A percentile compares a stretch with the other conserved stretches of the same genome.
These are phyloP conservation scores for Poecile montanus DNA, from an alignment of 2,797 vertebrate genomes.

Conservation along the genomic window DNA sequence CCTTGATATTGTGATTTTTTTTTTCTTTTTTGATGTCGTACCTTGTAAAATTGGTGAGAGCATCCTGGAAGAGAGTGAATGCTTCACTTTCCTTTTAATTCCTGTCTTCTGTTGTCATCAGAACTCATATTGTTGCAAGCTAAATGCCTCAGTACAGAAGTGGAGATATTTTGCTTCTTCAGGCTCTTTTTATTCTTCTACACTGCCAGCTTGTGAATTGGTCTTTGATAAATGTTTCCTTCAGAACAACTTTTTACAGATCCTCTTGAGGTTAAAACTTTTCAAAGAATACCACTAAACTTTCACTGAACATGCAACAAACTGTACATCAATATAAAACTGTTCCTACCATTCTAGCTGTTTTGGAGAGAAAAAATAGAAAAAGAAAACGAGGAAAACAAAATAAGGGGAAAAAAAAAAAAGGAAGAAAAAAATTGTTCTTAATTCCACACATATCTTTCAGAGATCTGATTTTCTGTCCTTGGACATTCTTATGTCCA, in stretches of 20 bases:
- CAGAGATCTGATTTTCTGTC: background rate
- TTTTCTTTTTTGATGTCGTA: background rate
- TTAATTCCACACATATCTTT: background rate
- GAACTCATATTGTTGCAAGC: background rate
- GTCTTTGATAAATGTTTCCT: background rate
- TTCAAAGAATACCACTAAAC: background rate
- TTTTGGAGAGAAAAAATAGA: background rate
- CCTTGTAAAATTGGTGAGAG: background rate
- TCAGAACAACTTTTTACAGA: background rate
- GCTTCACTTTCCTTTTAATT: background rate
- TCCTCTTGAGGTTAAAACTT: background rate
- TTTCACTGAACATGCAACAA: background rate
- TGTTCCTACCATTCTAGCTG: background rate
- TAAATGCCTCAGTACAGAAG: background rate
- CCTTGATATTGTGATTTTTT: background rate
- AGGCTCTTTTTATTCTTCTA: background rate
- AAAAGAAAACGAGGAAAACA: background rate
- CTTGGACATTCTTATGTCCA: background rate
- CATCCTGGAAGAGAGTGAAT: background rate
- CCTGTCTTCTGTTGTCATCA: background rate
- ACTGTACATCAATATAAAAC: background rate
- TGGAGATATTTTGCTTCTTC: background rate
- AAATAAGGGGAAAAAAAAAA: too few relatives aligned
- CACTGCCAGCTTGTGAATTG: background rate
- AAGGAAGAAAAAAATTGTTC: fast-evolving